Evolutionary conservation across 2,113 vertebrate species (phyloP).

Genomic region (Lasiurus cinereus): DNA sequence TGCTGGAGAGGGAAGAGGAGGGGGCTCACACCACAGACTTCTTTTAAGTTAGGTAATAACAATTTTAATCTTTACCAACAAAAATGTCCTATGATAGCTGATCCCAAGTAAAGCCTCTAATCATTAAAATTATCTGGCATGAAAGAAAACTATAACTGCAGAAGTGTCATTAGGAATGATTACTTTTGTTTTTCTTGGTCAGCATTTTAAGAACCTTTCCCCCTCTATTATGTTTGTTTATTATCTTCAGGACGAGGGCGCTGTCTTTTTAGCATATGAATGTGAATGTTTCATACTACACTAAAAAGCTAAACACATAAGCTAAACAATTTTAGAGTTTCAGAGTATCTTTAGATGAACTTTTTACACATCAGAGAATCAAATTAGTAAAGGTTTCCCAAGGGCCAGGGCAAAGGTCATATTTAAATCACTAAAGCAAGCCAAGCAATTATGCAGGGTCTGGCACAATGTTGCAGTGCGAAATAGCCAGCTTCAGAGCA

Average conservation of each 20-base stretch:
- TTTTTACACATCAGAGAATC: not conserved
- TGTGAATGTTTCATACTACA: not conserved
- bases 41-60: not conserved
- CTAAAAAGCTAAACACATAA: not conserved
- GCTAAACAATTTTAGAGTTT: not conserved
- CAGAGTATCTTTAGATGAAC: not conserved
- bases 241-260: not conserved
- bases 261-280: not conserved
- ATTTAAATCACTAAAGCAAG: conserved; percentile 11
- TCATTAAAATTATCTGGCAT: not conserved
- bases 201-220: conserved; percentile 21
- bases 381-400: not conserved
- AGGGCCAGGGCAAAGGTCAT: not conserved
- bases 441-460: not conserved
- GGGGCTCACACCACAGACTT: not conserved
- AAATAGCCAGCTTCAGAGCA: not conserved
- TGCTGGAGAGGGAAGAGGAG: not conserved
- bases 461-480: not conserved
- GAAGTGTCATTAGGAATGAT: not conserved
- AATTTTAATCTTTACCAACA: not conserved
- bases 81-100: not conserved
- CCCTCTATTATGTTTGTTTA: not conserved
- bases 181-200: not conserved
- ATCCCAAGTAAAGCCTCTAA: not conserved
- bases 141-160: not conserved